Conservation (phyloP, 2,113 vertebrate genomes). For the Butorides virescens region DNA sequence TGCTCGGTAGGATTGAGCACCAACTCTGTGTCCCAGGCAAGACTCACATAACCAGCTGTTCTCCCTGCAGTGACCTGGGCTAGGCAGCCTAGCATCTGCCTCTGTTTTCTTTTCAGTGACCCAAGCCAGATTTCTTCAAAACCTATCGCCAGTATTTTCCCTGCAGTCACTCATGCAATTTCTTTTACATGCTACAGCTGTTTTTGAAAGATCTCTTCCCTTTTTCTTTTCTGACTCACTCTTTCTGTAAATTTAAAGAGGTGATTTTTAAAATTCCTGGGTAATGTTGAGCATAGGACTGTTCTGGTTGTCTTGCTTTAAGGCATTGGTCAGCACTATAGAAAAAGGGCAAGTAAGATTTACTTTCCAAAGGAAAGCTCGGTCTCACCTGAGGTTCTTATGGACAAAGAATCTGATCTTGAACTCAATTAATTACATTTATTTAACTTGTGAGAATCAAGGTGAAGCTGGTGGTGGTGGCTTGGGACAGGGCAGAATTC, state of each 20-base stretch:
- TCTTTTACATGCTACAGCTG: constrained; percentile 13
- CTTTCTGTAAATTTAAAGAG: background rate
- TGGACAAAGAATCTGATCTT: background rate
- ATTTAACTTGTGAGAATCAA: background rate
- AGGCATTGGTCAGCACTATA: background rate
- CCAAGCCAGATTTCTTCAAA: constrained; percentile 48
- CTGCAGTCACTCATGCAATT: constrained; percentile 12
- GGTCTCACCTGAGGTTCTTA: background rate
- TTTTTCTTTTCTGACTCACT: background rate
- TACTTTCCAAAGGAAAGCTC: background rate
- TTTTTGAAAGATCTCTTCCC: background rate
- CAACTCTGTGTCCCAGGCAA: background rate
- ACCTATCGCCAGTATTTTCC: constrained; percentile 11
- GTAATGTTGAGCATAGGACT: background rate
- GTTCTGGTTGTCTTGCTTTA: background rate
- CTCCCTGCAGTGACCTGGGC: constrained; percentile 56
- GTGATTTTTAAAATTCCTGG: background rate
- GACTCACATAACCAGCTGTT: constrained; percentile 35
- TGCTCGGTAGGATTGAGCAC: background rate
- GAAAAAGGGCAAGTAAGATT: background rate
- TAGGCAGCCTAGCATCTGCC: constrained; percentile 29
- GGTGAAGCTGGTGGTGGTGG: background rate
- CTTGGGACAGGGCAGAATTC: background rate
- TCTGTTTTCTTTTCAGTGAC: constrained; percentile 50
- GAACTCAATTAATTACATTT: background rate